phyloP scores from a whole-genome alignment of 2,888 invertebrate genomes.

The Harmothoe impar region DNA sequence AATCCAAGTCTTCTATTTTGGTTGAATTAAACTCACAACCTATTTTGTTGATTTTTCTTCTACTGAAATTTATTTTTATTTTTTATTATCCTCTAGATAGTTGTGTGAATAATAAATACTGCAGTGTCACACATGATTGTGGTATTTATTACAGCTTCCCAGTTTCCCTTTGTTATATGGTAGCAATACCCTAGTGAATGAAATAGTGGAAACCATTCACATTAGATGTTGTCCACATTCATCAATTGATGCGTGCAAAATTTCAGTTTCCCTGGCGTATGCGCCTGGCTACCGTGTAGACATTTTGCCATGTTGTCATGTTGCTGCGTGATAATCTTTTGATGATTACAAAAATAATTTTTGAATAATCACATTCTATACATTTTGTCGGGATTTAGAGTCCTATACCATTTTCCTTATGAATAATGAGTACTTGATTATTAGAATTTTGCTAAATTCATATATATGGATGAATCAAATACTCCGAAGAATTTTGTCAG shows the following conservation, averaged over 20 bases:
- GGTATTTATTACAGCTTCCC: conserved; percentile 43
- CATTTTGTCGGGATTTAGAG: conserved; percentile 1
- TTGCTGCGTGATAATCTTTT: conserved; percentile 43
- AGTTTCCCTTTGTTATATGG: conserved; percentile 1
- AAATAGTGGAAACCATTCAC: conserved; percentile 50
- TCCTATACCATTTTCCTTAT: neutral
- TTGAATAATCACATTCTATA: neutral
- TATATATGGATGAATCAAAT: neutral
- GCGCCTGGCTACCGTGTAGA: conserved; percentile 55
- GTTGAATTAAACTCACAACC: conserved; percentile 14
- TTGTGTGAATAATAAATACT: conserved; percentile 53
- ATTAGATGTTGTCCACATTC: conserved; percentile 59
- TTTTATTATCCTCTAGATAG: conserved; percentile 35
- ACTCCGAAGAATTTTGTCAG: neutral
- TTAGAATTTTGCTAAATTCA: neutral
- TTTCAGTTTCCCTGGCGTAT: conserved; percentile 61
- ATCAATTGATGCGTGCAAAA: conserved; percentile 57
- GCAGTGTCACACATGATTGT: conserved; percentile 28
- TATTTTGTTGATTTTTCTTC: conserved; percentile 6
- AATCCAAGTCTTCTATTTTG: conserved; percentile 27
- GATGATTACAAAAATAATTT: conserved; percentile 10
- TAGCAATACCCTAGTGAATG: conserved; percentile 54
- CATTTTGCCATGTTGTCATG: conserved; percentile 61
- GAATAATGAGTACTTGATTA: neutral
- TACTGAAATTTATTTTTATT: conserved; percentile 24